Percentiles rank a stretch among this genome's conserved stretches.
Conservation (phyloP, 2,888 invertebrate species). For the Chaitophorus viminalis region DNA sequence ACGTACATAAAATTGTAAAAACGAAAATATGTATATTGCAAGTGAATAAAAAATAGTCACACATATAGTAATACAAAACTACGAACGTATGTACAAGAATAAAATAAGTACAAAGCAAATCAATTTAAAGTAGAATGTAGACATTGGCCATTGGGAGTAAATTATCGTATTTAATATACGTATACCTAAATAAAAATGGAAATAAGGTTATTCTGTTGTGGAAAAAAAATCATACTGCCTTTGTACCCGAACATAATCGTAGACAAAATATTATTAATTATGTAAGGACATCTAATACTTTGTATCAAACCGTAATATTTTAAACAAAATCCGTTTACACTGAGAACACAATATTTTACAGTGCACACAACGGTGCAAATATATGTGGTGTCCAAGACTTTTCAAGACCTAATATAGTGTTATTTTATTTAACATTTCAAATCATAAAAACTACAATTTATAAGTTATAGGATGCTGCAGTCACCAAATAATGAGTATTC, state of each 20-base stretch:
- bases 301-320: too few relatives aligned
- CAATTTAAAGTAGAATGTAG: neutral
- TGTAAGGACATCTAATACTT: too few relatives aligned
- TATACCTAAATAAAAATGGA: neutral
- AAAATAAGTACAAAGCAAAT: neutral
- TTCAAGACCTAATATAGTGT: too few relatives aligned
- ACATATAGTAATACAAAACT: neutral
- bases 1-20: neutral
- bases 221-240: neutral
- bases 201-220: neutral
- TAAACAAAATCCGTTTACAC: neutral
- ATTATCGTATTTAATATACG: neutral
- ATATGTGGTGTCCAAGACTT: too few relatives aligned
- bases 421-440: too few relatives aligned
- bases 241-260: neutral
- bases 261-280: neutral
- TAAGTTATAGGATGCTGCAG: too few relatives aligned
- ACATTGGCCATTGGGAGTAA: too few relatives aligned
- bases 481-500: neutral
- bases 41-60: neutral
- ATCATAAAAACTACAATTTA: too few relatives aligned
- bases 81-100: neutral
- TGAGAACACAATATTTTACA: neutral
- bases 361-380: too few relatives aligned
- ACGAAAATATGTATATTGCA: slow-evolving; percentile 5